Percentiles rank a stretch among this genome's conserved stretches.
These are phyloP conservation scores for Allacma fusca DNA, from an alignment of 2,888 invertebrate genomes.

Conservation along the genomic window DNA sequence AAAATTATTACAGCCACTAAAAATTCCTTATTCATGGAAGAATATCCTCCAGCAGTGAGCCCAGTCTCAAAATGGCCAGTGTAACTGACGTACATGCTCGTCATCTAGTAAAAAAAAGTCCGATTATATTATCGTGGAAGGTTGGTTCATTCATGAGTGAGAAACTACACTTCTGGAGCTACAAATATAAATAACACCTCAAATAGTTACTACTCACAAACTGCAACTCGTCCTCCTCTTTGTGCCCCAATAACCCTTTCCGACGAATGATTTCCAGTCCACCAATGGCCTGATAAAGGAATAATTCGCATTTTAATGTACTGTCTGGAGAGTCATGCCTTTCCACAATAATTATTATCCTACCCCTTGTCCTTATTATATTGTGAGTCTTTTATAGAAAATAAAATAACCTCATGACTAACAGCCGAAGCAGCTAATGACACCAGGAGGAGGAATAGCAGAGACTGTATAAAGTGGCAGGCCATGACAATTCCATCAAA, in stretches of 20 bases:
- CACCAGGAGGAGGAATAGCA: constrained; percentile 40
- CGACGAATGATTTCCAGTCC: constrained; percentile 51
- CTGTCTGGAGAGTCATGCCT: no score
- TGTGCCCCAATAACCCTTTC: constrained; percentile 53
- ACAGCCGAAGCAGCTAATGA: constrained; percentile 44
- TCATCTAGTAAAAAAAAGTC: constrained; percentile 36
- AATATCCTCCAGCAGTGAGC: constrained; percentile 44
- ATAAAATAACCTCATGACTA: constrained; percentile 46
- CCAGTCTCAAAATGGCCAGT: constrained; percentile 48
- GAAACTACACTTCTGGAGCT: no score
- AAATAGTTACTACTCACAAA: constrained; percentile 43
- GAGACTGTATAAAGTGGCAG: constrained; percentile 44
- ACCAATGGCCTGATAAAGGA: constrained; percentile 48
- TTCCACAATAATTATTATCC: neutral
- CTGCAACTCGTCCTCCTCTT: constrained; percentile 52
- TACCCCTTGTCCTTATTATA: no score
- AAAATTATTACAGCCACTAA: constrained; percentile 43
- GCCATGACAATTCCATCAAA: constrained; percentile 48
- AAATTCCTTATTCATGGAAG: constrained; percentile 47
- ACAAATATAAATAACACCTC: no score
- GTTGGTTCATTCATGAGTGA: neutral
- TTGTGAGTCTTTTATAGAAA: no score
- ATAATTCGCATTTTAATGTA: no score
- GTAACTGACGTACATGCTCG: constrained; percentile 51
- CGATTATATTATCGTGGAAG: neutral